Conservation (phyloP, 2,797 vertebrate species). For the Enteromius trimaculatus region DNA sequence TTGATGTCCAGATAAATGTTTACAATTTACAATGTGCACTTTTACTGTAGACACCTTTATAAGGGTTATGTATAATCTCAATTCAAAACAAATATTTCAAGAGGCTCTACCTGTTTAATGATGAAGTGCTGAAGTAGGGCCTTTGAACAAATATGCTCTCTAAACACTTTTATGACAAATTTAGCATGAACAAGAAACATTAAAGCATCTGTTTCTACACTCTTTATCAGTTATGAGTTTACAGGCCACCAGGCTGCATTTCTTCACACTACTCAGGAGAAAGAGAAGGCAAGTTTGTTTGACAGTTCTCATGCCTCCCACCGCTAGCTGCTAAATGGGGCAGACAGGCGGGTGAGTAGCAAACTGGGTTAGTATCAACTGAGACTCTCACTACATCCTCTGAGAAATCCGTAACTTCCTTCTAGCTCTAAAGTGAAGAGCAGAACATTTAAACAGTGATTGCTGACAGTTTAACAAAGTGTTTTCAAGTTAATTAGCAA, state of each 20-base stretch:
- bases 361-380: slow-evolving; percentile 1
- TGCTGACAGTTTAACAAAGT: slow-evolving; percentile 45
- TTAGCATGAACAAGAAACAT: not conserved
- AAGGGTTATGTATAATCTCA: slow-evolving; percentile 6
- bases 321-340: slow-evolving; percentile 36
- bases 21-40: not conserved
- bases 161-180: slow-evolving; percentile 17
- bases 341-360: slow-evolving; percentile 2
- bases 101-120: not conserved
- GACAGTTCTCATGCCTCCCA: slow-evolving; percentile 76
- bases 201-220: slow-evolving; percentile 7
- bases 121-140: slow-evolving; percentile 3
- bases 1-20: not conserved
- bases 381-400: slow-evolving; percentile 25
- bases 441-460: not conserved
- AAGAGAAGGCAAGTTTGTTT: slow-evolving; percentile 69
- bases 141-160: not conserved
- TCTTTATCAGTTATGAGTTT: slow-evolving; percentile 12
- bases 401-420: slow-evolving; percentile 27
- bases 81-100: not conserved
- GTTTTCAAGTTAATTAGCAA: slow-evolving; percentile 43
- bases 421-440: slow-evolving; percentile 22
- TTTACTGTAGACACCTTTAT: not conserved
- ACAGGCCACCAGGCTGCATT: slow-evolving; percentile 31
- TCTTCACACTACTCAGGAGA: slow-evolving; percentile 30